These are phyloP conservation scores for Rattus norvegicus DNA, from an alignment of 2,113 vertebrate genomes.

Conservation along the genomic window DNA sequence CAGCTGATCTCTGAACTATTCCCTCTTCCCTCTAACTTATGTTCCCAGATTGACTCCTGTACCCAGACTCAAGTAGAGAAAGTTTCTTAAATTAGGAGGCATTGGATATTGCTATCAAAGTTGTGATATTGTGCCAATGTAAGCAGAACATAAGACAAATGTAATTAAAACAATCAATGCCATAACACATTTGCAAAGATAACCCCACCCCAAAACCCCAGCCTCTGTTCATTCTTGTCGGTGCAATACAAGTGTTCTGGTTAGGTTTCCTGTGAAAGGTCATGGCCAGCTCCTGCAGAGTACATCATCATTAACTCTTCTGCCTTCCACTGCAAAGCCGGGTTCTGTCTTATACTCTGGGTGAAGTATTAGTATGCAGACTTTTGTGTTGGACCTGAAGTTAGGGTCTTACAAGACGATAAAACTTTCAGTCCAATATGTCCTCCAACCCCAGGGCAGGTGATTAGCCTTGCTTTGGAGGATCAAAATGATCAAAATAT, in stretches of 20 bases:
- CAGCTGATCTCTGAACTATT: conserved; percentile 69
- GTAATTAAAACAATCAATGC: conserved; percentile 56
- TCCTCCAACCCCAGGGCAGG: neutral
- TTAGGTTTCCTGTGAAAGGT: conserved; percentile 63
- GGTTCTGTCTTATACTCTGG: conserved; percentile 31
- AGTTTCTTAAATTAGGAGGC: conserved; percentile 25
- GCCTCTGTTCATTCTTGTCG: conserved; percentile 49
- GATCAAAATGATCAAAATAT: conserved; percentile 26
- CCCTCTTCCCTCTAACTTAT: conserved; percentile 72
- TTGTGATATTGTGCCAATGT: conserved; percentile 36
- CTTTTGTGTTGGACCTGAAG: neutral
- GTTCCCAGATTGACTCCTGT: conserved; percentile 66
- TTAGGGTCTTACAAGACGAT: conserved; percentile 29
- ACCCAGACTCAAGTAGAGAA: conserved; percentile 51
- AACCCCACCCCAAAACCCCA: neutral
- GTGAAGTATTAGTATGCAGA: conserved; percentile 16
- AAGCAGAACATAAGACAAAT: conserved; percentile 59
- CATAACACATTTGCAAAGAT: conserved; percentile 34
- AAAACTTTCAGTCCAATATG: neutral
- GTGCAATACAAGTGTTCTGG: conserved; percentile 62
- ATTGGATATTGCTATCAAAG: conserved; percentile 11
- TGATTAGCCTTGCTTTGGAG: neutral
- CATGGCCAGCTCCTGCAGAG: conserved; percentile 48
- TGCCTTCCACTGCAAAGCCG: neutral
- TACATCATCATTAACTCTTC: neutral